Evolutionary conservation across 2,113 vertebrate species (phyloP).

Genomic region (Sus scrofa): T2T-Sscrofa CM000826.6:101706001-101706500

Average conservation of each 20-base stretch:
- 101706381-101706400: conserved; percentile 4
- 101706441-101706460: background rate
- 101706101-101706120: background rate
- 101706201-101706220: background rate
- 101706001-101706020: background rate
- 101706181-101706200: conserved; percentile 36
- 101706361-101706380: background rate
- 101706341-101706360: conserved; percentile 14
- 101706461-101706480: background rate
- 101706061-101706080: background rate
- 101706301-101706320: conserved; percentile 4
- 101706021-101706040: background rate
- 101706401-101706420: background rate
- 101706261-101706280: conserved; percentile 5
- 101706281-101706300: background rate
- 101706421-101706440: background rate
- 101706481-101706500: background rate
- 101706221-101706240: conserved; percentile 16
- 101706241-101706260: background rate
- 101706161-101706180: background rate
- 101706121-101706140: background rate
- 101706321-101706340: background rate
- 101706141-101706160: background rate
- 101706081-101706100: background rate
- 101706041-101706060: background rate